Evolutionary conservation across 2,888 invertebrate species (phyloP).

Genomic region (Clitarchus hookeri): DNA sequence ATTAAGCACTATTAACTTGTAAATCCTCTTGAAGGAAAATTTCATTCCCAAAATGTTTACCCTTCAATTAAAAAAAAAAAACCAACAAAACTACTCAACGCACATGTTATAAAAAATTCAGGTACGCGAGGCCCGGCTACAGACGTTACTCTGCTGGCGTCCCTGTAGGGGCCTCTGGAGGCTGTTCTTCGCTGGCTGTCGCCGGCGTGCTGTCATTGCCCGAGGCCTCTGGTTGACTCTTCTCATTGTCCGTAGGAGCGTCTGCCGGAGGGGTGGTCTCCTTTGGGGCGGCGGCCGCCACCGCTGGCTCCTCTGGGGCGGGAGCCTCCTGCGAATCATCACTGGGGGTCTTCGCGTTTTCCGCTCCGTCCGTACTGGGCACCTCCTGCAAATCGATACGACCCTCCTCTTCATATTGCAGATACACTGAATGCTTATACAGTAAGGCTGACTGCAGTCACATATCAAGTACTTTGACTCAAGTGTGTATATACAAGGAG

Average conservation of each 20-base stretch:
- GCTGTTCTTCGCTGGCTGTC: constrained; percentile 7
- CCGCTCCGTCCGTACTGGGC: neutral
- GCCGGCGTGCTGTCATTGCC: constrained; percentile 3
- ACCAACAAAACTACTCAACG: neutral
- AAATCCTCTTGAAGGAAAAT: too few species aligned
- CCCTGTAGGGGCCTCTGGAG: neutral
- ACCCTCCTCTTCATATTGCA: too few species aligned
- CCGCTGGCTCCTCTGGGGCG: neutral
- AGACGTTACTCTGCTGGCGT: constrained; percentile 35
- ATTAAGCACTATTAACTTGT: too few species aligned
- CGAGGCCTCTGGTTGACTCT: neutral
- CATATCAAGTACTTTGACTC: too few species aligned
- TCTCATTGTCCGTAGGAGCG: neutral
- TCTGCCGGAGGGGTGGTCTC: neutral
- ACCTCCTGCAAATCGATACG: neutral
- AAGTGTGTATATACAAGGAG: too few species aligned
- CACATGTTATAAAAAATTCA: constrained; percentile 39
- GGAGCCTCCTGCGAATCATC: neutral
- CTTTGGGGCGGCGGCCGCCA: neutral
- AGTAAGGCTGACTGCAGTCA: too few species aligned
- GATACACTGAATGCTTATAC: too few species aligned
- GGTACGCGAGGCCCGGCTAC: constrained; percentile 34
- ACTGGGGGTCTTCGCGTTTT: neutral
- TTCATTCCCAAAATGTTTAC: too few species aligned
- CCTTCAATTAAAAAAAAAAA: too few species aligned